phyloP scores from a whole-genome alignment of 35 echinoderm and acorn worm genomes.

The Chiridota heheva region DNA sequence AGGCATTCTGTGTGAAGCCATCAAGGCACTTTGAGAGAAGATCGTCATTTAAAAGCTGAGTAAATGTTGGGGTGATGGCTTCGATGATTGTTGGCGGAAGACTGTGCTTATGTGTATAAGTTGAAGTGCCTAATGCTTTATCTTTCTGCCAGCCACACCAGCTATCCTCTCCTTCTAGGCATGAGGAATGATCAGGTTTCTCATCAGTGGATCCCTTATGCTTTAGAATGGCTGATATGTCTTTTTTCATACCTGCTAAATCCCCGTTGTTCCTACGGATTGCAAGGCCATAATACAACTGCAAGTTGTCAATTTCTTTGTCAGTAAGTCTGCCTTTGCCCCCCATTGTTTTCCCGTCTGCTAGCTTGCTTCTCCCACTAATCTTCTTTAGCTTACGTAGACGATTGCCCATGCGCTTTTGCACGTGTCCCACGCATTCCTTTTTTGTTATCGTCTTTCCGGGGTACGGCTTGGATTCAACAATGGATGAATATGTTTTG shows the following conservation, averaged over 20 bases:
- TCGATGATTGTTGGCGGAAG: not conserved
- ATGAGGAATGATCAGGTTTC: conserved; percentile 17
- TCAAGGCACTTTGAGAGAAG: not conserved
- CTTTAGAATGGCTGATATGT: conserved; percentile 36
- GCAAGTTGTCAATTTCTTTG: conserved; percentile 37
- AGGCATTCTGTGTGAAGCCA: too few relatives aligned
- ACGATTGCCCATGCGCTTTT: conserved; percentile 8
- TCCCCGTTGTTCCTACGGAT: conserved; percentile 39
- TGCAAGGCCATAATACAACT: conserved; percentile 54
- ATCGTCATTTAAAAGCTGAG: not conserved
- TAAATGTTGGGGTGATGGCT: not conserved
- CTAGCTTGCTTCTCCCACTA: not conserved
- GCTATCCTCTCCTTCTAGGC: conserved; percentile 4
- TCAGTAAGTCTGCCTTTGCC: conserved; percentile 49
- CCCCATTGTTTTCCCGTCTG: conserved; percentile 34
- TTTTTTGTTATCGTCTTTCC: not conserved
- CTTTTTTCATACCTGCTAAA: conserved; percentile 37
- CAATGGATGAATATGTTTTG: not conserved
- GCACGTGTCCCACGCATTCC: conserved; percentile 37
- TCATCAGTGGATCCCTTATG: conserved; percentile 39
- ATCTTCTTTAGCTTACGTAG: not conserved
- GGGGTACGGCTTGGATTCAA: not conserved
- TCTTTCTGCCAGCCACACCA: conserved; percentile 14
- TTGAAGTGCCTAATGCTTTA: not conserved
- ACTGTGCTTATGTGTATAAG: conserved; percentile 6